These are phyloP conservation scores for Pelosia muscerda DNA, from an alignment of 2,888 invertebrate species.

Conservation along the genomic window DNA sequence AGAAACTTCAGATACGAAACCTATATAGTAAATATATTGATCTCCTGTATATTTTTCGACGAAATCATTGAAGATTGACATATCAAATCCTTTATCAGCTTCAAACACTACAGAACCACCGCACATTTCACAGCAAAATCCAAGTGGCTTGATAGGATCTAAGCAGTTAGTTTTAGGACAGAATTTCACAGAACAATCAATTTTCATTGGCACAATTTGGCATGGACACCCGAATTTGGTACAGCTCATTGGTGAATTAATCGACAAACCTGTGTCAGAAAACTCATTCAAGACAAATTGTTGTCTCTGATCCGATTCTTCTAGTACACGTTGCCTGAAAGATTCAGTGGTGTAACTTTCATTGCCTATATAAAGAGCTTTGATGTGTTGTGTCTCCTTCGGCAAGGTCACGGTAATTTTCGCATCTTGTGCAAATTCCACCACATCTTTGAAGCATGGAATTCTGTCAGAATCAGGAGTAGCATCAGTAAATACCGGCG, in stretches of 20 bases:
- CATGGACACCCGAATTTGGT: conserved; percentile 74
- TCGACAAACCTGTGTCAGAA: conserved; percentile 51
- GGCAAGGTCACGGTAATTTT: conserved; percentile 69
- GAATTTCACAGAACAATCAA: conserved; percentile 71
- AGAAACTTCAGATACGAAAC: conserved; percentile 53
- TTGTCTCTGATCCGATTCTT: conserved; percentile 46
- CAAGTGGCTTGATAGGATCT: conserved; percentile 71
- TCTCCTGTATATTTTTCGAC: conserved; percentile 62
- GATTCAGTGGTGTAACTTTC: conserved; percentile 38
- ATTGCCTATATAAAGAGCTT: conserved; percentile 57
- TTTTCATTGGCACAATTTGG: conserved; percentile 59
- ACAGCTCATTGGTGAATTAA: conserved; percentile 48
- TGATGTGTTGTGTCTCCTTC: conserved; percentile 58
- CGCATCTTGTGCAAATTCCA: conserved; percentile 68
- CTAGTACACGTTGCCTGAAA: conserved; percentile 40
- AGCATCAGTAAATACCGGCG: conserved; percentile 75
- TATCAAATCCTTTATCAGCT: conserved; percentile 66
- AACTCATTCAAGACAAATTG: conserved; percentile 62
- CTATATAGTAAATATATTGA: conserved; percentile 67
- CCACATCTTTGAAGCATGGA: conserved; percentile 80
- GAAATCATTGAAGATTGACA: conserved; percentile 62
- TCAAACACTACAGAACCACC: conserved; percentile 71
- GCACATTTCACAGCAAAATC: conserved; percentile 79
- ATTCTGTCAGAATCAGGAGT: conserved; percentile 82
- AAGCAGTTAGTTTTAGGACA: conserved; percentile 70